phyloP scores from a whole-genome alignment of 1,140 invertebrate species.

The Lysiphlebus fabarum region DNA sequence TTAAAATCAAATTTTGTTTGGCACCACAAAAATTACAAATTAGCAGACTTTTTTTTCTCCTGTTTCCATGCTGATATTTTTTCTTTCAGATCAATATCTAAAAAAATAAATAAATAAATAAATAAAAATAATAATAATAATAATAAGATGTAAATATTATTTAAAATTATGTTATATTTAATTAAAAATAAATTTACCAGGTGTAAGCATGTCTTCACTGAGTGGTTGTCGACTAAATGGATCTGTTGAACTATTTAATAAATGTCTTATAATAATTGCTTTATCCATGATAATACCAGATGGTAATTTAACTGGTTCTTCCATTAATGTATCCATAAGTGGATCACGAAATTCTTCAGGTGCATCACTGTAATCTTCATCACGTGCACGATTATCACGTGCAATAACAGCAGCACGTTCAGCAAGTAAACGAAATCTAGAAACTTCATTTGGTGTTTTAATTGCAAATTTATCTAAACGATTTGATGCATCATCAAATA shows the following conservation, averaged over 20 bases:
- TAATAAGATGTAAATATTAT: constrained; percentile 4
- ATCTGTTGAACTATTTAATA: constrained; percentile 94
- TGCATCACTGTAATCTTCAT: constrained; percentile 91
- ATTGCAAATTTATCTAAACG: constrained; percentile 78
- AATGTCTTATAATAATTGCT: constrained; percentile 87
- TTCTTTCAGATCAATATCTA: constrained; percentile 73
- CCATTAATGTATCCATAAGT: constrained; percentile 96
- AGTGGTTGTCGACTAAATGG: constrained; percentile 94
- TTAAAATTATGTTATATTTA: neutral
- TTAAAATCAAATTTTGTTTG: too few species aligned
- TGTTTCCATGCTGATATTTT: constrained; percentile 76
- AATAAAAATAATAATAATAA: constrained; percentile 12
- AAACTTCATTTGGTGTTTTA: constrained; percentile 78
- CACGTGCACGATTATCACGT: constrained; percentile 78
- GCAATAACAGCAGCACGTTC: constrained; percentile 76
- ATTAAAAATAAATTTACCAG: constrained; percentile 57
- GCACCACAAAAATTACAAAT: constrained; percentile 35
- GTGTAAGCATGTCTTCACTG: constrained; percentile 80
- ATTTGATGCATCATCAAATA: constrained; percentile 86
- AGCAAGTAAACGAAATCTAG: constrained; percentile 77
- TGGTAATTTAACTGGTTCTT: constrained; percentile 90
- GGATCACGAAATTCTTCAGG: constrained; percentile 97
- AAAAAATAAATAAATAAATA: constrained; percentile 38
- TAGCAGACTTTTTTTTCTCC: constrained; percentile 59
- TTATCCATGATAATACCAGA: constrained; percentile 95